Evolutionary conservation across 1,140 invertebrate genomes (phyloP).

Genomic region (Trichogramma pretiosum): DNA sequence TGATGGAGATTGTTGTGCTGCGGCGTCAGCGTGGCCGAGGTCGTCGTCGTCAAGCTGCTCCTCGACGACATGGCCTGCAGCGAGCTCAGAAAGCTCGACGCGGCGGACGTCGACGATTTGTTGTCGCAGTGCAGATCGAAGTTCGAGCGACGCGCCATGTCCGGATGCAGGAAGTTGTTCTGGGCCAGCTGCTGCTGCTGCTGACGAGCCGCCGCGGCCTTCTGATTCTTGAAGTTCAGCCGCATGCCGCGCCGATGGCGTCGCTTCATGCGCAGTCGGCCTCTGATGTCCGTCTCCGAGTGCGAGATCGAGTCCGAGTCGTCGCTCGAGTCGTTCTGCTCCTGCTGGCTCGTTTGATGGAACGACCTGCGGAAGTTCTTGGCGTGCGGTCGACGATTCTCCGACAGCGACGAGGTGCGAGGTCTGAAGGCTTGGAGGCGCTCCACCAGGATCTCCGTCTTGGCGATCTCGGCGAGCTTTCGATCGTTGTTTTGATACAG

Average conservation of each 20-base stretch:
- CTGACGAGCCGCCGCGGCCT: constrained; percentile 7
- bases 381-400: constrained; percentile 31
- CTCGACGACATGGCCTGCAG: constrained; percentile 38
- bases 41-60: constrained; percentile 35
- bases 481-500: constrained; percentile 35
- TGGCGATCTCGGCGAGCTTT: constrained; percentile 18
- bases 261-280: constrained; percentile 31
- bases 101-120: constrained; percentile 40
- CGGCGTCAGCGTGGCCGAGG: no score
- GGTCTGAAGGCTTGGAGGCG: constrained; percentile 30
- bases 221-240: constrained; percentile 35
- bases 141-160: constrained; percentile 28
- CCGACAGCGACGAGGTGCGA: constrained; percentile 38
- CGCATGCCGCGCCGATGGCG: constrained; percentile 31
- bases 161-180: constrained; percentile 29
- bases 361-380: constrained; percentile 37
- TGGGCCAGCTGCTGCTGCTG: constrained; percentile 11
- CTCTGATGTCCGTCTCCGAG: constrained; percentile 41
- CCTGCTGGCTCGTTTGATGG: constrained; percentile 29
- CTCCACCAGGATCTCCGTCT: constrained; percentile 23
- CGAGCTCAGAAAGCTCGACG: constrained; percentile 42
- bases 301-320: constrained; percentile 42
- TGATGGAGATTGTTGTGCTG: constrained; percentile 39
- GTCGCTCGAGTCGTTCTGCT: constrained; percentile 41
- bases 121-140: constrained; percentile 34